These are phyloP conservation scores for Chiloscyllium plagiosum DNA, from an alignment of 2,113 vertebrate species.

Conservation along the genomic window DNA sequence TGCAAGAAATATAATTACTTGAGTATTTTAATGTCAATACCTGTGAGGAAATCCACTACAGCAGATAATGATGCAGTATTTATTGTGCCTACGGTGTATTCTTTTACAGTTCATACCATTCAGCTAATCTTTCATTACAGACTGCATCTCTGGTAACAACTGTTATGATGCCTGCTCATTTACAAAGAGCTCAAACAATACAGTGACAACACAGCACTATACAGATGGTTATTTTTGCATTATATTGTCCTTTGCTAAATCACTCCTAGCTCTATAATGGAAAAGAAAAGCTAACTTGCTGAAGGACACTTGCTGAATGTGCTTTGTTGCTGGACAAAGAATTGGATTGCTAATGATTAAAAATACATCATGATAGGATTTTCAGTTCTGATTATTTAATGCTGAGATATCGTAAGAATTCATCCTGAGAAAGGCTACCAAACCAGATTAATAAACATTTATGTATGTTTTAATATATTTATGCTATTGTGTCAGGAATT, in stretches of 20 bases:
- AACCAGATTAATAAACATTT: background rate
- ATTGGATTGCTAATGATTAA: background rate
- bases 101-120: background rate
- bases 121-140: conserved; percentile 23
- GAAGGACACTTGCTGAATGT: background rate
- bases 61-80: background rate
- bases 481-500: background rate
- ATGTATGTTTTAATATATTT: background rate
- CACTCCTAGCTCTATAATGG: background rate
- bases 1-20: background rate
- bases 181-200: background rate
- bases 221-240: background rate
- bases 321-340: background rate
- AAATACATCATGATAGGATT: background rate
- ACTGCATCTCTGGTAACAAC: background rate
- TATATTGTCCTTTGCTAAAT: background rate
- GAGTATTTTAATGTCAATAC: background rate
- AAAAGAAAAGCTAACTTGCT: background rate
- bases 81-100: background rate
- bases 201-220: background rate
- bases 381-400: background rate
- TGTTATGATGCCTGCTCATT: background rate
- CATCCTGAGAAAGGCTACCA: background rate
- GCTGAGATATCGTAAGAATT: background rate
- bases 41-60: background rate